A percentile compares a stretch with the other conserved stretches of the same genome.
Conservation (phyloP, 2,888 invertebrate species). For the Erebia epiphron region DNA sequence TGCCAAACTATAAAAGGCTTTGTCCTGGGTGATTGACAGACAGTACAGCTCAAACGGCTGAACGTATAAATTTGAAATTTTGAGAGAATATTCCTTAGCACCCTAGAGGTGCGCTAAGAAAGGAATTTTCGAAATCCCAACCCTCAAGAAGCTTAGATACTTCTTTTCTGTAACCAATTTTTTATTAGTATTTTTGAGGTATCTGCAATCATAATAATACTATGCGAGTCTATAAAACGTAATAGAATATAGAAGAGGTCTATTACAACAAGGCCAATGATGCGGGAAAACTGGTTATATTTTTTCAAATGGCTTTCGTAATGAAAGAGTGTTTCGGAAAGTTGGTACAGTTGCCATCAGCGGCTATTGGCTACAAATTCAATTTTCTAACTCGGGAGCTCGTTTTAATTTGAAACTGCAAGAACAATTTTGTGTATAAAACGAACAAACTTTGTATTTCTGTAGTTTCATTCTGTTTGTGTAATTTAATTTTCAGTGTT, state of each 20-base stretch:
- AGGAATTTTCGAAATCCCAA: too few relatives aligned
- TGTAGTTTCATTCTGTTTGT: not conserved
- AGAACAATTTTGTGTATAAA: not conserved
- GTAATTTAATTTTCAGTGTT: not conserved
- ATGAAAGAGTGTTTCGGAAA: not conserved
- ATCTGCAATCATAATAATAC: too few relatives aligned
- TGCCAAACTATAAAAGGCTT: too few relatives aligned
- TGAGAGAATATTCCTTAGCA: too few relatives aligned
- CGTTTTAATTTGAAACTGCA: conserved; percentile 8
- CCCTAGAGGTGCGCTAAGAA: too few relatives aligned
- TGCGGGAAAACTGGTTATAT: not conserved
- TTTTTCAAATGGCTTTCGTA: not conserved
- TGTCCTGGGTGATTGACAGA: too few relatives aligned
- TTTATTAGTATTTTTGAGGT: too few relatives aligned
- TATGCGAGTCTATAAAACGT: too few relatives aligned
- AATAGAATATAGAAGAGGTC: not conserved
- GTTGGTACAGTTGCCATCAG: conserved; percentile 4
- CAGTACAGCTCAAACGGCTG: too few relatives aligned
- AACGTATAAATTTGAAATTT: too few relatives aligned
- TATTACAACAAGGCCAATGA: not conserved
- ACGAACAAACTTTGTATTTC: not conserved
- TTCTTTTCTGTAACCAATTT: too few relatives aligned
- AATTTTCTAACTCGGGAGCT: conserved; percentile 16
- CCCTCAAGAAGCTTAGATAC: too few relatives aligned
- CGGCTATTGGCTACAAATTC: conserved; percentile 13